Evolutionary conservation across 2,888 invertebrate species (phyloP).

Genomic region (Andrena flavipes): DNA sequence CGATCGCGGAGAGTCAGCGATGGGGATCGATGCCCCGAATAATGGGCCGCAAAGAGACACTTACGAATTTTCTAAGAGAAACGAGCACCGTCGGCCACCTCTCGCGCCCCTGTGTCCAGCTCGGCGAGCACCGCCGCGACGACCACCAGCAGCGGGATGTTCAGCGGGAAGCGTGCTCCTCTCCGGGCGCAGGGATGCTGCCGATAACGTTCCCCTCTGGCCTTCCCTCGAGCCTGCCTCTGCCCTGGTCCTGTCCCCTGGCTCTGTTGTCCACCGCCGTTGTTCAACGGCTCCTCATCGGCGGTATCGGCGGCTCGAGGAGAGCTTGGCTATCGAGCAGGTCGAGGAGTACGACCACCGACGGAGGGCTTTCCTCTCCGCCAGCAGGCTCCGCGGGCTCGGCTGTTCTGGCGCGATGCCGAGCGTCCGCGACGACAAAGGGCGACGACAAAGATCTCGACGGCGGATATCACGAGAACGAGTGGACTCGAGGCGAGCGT

Average conservation of each 20-base stretch:
- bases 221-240: neutral
- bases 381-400: neutral
- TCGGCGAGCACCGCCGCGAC: slow-evolving; percentile 21
- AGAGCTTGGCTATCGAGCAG: neutral
- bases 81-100: slow-evolving; percentile 52
- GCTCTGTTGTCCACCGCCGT: neutral
- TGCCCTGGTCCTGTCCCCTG: neutral
- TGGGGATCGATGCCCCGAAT: neutral
- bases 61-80: slow-evolving; percentile 58
- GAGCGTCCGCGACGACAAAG: neutral
- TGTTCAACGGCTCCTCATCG: slow-evolving; percentile 1
- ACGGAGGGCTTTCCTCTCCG: neutral
- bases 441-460: slow-evolving; percentile 37
- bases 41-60: slow-evolving; percentile 33
- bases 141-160: neutral
- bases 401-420: neutral
- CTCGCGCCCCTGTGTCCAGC: slow-evolving; percentile 45
- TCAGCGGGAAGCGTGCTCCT: neutral
- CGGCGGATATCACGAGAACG: slow-evolving; percentile 43
- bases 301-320: slow-evolving; percentile 2
- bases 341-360: neutral
- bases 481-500: slow-evolving; percentile 30
- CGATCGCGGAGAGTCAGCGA: neutral
- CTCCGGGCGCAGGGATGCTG: neutral
- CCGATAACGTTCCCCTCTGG: neutral